These are phyloP conservation scores for Apamea sordens DNA, from an alignment of 2,888 invertebrate species.

Conservation along the genomic window DNA sequence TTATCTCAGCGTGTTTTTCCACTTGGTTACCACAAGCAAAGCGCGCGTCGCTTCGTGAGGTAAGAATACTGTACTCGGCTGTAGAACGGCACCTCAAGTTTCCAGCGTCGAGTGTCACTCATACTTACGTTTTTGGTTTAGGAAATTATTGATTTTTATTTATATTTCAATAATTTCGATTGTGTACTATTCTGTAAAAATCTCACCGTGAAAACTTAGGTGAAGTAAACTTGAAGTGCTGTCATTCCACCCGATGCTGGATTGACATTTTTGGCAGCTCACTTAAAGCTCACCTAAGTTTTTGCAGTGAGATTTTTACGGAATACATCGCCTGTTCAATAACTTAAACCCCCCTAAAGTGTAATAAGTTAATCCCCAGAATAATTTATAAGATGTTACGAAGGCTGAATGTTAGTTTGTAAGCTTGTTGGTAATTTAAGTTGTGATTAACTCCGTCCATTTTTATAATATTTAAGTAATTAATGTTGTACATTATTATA, in stretches of 20 bases:
- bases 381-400: slow-evolving; percentile 52
- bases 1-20: background rate
- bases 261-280: background rate
- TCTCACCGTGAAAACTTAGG: background rate
- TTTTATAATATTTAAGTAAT: slow-evolving; percentile 35
- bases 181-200: background rate
- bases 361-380: slow-evolving; percentile 9
- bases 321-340: background rate
- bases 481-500: slow-evolving; percentile 52
- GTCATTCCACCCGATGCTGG: background rate
- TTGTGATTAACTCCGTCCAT: slow-evolving; percentile 64
- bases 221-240: background rate
- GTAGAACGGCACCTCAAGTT: background rate
- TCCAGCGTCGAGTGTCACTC: too few relatives aligned
- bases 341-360: background rate
- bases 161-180: background rate
- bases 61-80: background rate
- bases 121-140: background rate
- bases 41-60: background rate
- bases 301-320: background rate
- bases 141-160: background rate
- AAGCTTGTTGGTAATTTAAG: slow-evolving; percentile 47
- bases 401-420: slow-evolving; percentile 69
- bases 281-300: too few relatives aligned
- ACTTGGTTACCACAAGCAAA: background rate